Evolutionary conservation across 1,140 invertebrate genomes (phyloP), one percentile per base, ranked within the genome.

Genomic region (Scaptomyza pallida): DNA sequence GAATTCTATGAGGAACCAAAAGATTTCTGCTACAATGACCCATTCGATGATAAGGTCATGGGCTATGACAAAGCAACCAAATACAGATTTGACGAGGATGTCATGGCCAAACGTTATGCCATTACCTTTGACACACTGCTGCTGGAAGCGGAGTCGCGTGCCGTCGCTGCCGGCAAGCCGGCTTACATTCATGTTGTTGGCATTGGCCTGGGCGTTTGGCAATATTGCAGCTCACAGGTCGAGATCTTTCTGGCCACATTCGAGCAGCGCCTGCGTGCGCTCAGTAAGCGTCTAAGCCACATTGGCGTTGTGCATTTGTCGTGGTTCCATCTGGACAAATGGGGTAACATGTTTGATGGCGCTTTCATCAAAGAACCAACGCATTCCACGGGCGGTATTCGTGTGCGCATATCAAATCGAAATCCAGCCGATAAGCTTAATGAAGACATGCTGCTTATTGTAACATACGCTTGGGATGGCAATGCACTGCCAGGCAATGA

Each of bases 391-490:
- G 71, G 75, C 2, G 88, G 88, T 40, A 91, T 92, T 3, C 23
- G 30, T 21, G 62, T 89, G 9, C 72, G 55, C 1, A 59, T 76
- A 5, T 79, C 80, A 0, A 17, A 37, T 0, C 50, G 91, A 6
- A 82, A 91, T 80, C 90, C 90, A 0, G 74, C 73, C 3, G 61
- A 73, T 0, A 91, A 91, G 44, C 59, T 91, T 37, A 0, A 3
- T 1, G 37, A 74, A 50, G 15, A 75, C 33, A 79, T 94, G 47
- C 30, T 90, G 45, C 70, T 63, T 0, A 92, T 95, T 8, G 93
- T 94, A 3, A 94, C 93, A 1, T 95, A 95, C 71, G 93, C 95
- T 0, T 94, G 94, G 93, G 94, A 95, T 81, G 93, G 93, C 6
- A 95, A 95, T 75, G 92, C 94, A 1, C 92, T 94, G 54, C 94